Conservation (phyloP, 2,797 vertebrate species). For the Anguilla anguilla region DNA sequence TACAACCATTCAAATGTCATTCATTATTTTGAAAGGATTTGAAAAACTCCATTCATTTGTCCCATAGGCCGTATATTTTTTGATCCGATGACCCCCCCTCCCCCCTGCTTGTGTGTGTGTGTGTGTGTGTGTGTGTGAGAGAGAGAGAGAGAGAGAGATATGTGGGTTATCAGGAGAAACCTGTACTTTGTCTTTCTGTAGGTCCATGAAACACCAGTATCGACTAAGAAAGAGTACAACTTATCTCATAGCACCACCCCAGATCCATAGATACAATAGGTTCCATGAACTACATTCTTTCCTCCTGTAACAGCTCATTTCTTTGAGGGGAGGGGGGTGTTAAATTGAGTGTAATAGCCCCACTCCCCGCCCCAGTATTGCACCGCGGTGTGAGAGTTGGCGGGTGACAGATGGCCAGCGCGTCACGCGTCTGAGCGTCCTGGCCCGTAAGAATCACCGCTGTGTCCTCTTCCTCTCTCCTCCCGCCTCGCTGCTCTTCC, state of each 20-base stretch:
- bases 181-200: too few species aligned
- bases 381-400: not conserved
- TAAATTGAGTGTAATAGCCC: not conserved
- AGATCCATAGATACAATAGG: not conserved
- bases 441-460: not conserved
- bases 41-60: too few species aligned
- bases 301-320: not conserved
- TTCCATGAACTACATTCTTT: not conserved
- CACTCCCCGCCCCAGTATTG: not conserved
- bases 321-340: not conserved
- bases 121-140: not conserved
- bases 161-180: too few species aligned
- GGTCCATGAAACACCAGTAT: too few species aligned
- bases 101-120: not conserved
- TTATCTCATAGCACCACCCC: too few species aligned
- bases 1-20: too few species aligned
- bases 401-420: not conserved
- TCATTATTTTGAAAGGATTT: too few species aligned
- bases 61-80: too few species aligned
- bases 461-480: conserved; percentile 64
- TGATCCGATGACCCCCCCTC: too few species aligned
- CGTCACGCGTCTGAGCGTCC: not conserved
- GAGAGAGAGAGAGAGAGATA: too few species aligned
- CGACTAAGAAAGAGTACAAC: too few species aligned
- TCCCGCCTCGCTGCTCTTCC: conserved; percentile 40